These are phyloP conservation scores for Pollenia griseotomentosa DNA, from an alignment of 2,888 invertebrate species.

Conservation along the genomic window DNA sequence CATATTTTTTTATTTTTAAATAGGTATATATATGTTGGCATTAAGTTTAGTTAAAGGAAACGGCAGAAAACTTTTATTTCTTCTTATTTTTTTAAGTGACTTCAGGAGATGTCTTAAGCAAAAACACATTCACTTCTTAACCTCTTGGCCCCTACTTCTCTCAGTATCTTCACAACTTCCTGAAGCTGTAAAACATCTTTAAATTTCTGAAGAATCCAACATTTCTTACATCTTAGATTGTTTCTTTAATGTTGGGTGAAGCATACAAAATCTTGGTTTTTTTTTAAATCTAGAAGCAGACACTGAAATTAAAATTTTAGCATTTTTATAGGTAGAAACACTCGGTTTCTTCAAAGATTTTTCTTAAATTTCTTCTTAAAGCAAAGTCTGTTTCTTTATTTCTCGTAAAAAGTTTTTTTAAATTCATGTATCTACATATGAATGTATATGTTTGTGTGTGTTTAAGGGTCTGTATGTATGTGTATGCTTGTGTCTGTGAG, in stretches of 20 bases:
- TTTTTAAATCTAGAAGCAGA: no score
- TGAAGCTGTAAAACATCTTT: neutral
- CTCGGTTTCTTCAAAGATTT: constrained; percentile 32
- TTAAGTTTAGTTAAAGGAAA: constrained; percentile 20
- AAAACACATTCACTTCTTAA: constrained; percentile 70
- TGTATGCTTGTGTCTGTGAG: constrained; percentile 42
- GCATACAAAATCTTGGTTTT: neutral
- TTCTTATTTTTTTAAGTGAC: constrained; percentile 42
- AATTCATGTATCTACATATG: neutral
- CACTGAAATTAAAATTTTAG: neutral
- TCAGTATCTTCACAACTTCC: neutral
- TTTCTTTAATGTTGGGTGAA: constrained; percentile 23
- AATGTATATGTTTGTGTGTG: constrained; percentile 5
- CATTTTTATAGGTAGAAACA: neutral
- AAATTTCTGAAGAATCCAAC: neutral
- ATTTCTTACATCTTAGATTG: constrained; percentile 22
- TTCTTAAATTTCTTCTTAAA: constrained; percentile 1
- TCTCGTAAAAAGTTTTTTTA: constrained; percentile 24
- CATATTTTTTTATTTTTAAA: neutral
- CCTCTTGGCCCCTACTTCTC: neutral
- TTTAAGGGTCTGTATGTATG: neutral
- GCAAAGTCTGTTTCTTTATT: constrained; percentile 38
- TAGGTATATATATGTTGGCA: neutral
- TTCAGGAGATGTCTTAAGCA: constrained; percentile 28
- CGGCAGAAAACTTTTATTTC: constrained; percentile 60